phyloP scores from a whole-genome alignment of 2,113 vertebrate genomes.

The Perca fluviatilis region DNA sequence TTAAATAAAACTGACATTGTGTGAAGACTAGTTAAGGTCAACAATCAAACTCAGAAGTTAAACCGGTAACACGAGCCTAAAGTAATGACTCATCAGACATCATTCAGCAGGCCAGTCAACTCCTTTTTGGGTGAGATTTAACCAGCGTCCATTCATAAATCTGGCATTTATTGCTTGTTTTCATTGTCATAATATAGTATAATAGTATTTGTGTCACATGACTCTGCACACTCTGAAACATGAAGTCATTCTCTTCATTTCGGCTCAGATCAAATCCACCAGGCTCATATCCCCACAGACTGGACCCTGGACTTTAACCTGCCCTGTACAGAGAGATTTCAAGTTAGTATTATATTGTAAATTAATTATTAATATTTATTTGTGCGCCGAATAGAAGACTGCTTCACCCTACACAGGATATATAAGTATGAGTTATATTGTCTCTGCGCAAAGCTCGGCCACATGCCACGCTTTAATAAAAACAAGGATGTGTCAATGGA shows the following conservation, averaged over 20 bases:
- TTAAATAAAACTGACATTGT: too few species aligned
- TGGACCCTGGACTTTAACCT: not conserved
- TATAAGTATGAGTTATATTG: not conserved
- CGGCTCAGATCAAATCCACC: too few species aligned
- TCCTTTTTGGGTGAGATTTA: not conserved
- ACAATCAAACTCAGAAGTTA: too few species aligned
- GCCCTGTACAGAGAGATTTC: too few species aligned
- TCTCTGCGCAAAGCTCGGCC: rapidly evolving
- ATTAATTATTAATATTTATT: not conserved
- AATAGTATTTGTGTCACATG: too few species aligned
- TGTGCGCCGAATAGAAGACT: not conserved
- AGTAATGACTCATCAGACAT: too few species aligned
- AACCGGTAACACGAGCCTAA: too few species aligned
- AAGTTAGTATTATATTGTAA: not conserved
- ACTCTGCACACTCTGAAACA: not conserved
- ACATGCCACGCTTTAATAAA: not conserved
- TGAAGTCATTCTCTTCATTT: not conserved
- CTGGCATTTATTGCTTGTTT: not conserved
- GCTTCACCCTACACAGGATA: rapidly evolving
- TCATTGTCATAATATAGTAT: too few species aligned
- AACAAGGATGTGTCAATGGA: not conserved
- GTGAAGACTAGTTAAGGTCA: too few species aligned
- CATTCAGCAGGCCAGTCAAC: too few species aligned
- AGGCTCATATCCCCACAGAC: not conserved
- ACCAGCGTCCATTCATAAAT: not conserved